Evolutionary conservation across 2,888 invertebrate genomes (phyloP).

Genomic region (Marasmarcha lunaedactyla): DNA sequence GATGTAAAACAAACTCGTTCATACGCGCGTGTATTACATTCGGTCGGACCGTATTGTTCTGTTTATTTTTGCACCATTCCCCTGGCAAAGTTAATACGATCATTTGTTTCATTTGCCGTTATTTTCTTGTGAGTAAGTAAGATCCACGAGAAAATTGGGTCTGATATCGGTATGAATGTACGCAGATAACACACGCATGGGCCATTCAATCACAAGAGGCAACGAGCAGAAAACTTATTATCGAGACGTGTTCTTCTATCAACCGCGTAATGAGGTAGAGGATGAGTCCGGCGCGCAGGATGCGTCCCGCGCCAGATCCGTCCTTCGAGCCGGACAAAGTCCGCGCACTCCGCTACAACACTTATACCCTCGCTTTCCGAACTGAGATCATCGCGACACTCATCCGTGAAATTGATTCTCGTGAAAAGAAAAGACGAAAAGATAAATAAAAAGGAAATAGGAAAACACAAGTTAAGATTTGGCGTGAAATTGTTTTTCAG

Average conservation of each 20-base stretch:
- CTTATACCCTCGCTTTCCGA: slow-evolving; percentile 53
- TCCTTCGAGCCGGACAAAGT: slow-evolving; percentile 20
- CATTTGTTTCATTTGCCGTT: neutral
- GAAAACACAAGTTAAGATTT: slow-evolving; percentile 71
- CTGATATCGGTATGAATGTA: slow-evolving; percentile 40
- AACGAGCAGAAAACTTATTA: slow-evolving; percentile 61
- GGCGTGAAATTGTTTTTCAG: slow-evolving; percentile 71
- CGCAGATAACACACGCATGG: slow-evolving; percentile 62
- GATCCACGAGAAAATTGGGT: slow-evolving; percentile 52
- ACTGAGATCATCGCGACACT: slow-evolving; percentile 67
- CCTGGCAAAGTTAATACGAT: slow-evolving; percentile 1
- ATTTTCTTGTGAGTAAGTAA: no score
- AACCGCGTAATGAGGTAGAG: slow-evolving; percentile 40
- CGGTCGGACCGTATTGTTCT: neutral
- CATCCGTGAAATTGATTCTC: slow-evolving; percentile 71
- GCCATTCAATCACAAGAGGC: slow-evolving; percentile 60
- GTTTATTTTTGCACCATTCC: neutral
- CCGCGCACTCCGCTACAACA: slow-evolving; percentile 33
- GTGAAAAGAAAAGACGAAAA: slow-evolving; percentile 67
- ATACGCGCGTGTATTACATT: neutral
- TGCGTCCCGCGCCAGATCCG: slow-evolving; percentile 19
- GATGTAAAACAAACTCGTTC: slow-evolving; percentile 10
- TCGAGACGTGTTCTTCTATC: slow-evolving; percentile 48
- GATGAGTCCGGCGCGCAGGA: neutral
- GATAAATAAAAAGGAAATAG: slow-evolving; percentile 71